Evolutionary conservation across 1,140 invertebrate species (phyloP).

Genomic region (Wasmannia auropunctata): DNA sequence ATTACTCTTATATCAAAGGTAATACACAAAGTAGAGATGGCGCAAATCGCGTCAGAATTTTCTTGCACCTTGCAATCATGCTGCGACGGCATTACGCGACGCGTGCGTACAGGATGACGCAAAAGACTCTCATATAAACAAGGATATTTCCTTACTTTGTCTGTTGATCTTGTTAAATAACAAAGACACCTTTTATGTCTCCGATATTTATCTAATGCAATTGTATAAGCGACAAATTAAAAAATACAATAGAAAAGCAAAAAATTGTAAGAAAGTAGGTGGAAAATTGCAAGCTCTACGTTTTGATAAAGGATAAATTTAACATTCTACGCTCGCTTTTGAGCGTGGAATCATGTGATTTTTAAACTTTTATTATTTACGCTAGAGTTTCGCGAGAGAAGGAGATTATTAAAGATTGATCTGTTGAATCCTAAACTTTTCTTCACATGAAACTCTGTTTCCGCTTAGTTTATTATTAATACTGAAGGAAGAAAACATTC

Average conservation of each 20-base stretch:
- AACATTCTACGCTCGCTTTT: background rate
- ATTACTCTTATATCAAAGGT: background rate
- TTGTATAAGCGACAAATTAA: conserved; percentile 23
- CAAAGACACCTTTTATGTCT: background rate
- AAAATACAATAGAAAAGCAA: background rate
- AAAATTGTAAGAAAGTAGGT: too few species aligned
- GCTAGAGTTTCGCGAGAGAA: background rate
- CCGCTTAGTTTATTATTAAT: background rate
- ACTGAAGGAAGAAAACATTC: background rate
- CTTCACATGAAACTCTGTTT: background rate
- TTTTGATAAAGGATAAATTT: background rate
- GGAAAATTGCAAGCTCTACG: too few species aligned
- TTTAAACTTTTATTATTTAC: background rate
- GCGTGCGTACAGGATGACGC: background rate
- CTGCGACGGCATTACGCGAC: background rate
- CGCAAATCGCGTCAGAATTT: background rate
- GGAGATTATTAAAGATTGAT: background rate
- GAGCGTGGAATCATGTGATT: background rate
- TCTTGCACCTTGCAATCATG: conserved; percentile 7
- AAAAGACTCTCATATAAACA: conserved; percentile 34
- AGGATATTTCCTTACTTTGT: background rate
- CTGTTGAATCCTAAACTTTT: background rate
- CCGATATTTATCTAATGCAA: conserved; percentile 5
- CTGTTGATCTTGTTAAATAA: conserved; percentile 37
- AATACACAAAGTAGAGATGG: background rate